A percentile compares a stretch with the other conserved stretches of the same genome.
phyloP scores from a whole-genome alignment of 2,888 invertebrate genomes.

The Eremobia ochroleuca region DNA sequence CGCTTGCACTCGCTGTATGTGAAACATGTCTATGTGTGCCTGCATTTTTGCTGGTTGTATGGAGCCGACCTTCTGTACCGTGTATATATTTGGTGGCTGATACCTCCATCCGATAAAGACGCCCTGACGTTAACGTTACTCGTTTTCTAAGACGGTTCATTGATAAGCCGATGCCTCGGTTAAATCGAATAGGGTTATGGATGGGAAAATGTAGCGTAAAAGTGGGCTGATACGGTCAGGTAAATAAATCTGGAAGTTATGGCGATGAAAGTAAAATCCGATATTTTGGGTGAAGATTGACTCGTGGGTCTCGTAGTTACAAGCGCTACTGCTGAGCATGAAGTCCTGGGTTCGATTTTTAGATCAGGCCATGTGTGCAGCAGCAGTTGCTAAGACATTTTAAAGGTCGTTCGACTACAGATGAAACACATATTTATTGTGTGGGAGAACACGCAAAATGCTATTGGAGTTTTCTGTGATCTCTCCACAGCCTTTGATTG shows the following conservation, averaged over 20 bases:
- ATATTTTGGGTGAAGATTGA: not conserved
- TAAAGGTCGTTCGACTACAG: too few relatives aligned
- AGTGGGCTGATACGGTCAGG: slow-evolving; percentile 52
- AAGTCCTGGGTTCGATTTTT: not conserved
- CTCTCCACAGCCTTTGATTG: too few relatives aligned
- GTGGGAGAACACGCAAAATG: too few relatives aligned
- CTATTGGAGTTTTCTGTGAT: too few relatives aligned
- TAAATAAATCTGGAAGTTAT: slow-evolving; percentile 42
- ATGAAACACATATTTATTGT: too few relatives aligned
- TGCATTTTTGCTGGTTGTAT: not conserved
- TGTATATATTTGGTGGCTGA: slow-evolving; percentile 32
- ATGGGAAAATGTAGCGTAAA: slow-evolving; percentile 47
- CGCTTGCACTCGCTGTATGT: not conserved
- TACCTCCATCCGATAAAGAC: slow-evolving; percentile 63
- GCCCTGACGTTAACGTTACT: slow-evolving; percentile 49
- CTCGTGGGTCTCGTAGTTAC: not conserved
- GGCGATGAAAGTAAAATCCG: slow-evolving; percentile 13
- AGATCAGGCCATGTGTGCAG: not conserved
- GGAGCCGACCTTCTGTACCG: not conserved
- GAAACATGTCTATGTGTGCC: not conserved
- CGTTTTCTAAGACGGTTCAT: slow-evolving; percentile 57
- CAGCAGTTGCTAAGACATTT: too few relatives aligned
- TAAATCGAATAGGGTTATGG: slow-evolving; percentile 54
- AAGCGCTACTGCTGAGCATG: not conserved
- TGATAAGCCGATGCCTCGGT: slow-evolving; percentile 60